These are phyloP conservation scores for Ranitomeya variabilis DNA, from an alignment of 2,113 vertebrate species.

Conservation along the genomic window DNA sequence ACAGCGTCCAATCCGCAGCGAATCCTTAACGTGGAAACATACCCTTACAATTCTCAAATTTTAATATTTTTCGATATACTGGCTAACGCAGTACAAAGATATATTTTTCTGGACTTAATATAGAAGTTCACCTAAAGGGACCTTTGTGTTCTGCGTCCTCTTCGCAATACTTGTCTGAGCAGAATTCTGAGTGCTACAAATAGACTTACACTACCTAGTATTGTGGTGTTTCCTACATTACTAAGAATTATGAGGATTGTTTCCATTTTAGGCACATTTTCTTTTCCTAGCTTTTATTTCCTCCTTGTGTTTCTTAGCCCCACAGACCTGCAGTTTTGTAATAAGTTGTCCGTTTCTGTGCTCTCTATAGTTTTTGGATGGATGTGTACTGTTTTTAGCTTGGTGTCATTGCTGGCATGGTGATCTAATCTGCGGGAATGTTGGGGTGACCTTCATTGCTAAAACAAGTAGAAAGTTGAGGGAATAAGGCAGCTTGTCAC, in stretches of 20 bases:
- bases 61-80: too few species aligned
- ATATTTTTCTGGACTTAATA: too few species aligned
- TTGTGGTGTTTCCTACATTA: too few species aligned
- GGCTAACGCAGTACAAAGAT: too few species aligned
- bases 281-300: background rate
- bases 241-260: too few species aligned
- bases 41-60: too few species aligned
- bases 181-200: background rate
- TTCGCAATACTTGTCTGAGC: background rate
- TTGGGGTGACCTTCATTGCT: conserved; percentile 43
- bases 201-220: too few species aligned
- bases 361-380: background rate
- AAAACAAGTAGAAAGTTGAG: background rate
- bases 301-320: background rate
- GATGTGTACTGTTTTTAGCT: conserved; percentile 28
- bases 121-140: background rate
- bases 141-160: background rate
- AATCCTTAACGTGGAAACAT: too few species aligned
- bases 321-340: background rate
- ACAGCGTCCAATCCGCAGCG: too few species aligned
- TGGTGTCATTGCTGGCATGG: conserved; percentile 40
- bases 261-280: too few species aligned
- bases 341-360: background rate
- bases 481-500: conserved; percentile 9
- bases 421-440: conserved; percentile 59